Conservation (phyloP, 2,888 invertebrate genomes). For the Latrodectus elegans region DNA sequence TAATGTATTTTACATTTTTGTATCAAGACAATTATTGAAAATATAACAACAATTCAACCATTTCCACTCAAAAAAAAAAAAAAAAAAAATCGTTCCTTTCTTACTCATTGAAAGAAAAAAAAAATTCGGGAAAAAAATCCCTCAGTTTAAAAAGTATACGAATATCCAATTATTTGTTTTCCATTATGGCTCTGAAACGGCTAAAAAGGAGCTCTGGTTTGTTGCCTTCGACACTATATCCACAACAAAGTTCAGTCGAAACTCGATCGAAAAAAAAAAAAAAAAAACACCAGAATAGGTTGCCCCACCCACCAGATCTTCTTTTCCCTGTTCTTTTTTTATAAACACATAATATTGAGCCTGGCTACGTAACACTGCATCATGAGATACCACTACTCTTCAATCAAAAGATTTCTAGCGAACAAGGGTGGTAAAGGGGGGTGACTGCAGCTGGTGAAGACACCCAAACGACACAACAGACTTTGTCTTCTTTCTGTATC, state of each 20-base stretch:
- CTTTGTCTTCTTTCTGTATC: conserved; percentile 5
- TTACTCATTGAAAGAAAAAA: not conserved
- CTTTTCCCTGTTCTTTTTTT: not conserved
- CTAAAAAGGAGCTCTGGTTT: not conserved
- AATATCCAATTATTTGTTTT: conserved; percentile 5
- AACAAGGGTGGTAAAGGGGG: not conserved
- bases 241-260: not conserved
- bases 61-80: not conserved
- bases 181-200: not conserved
- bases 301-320: conserved; percentile 9
- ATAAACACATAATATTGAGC: not conserved
- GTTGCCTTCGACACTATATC: not conserved
- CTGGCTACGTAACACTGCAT: not conserved
- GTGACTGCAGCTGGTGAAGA: not conserved
- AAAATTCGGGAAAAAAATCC: not conserved
- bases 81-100: not conserved
- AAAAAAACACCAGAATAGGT: not conserved
- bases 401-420: conserved; percentile 12
- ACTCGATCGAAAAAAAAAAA: not conserved
- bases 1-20: too few species aligned
- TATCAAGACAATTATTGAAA: too few species aligned
- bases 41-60: too few species aligned
- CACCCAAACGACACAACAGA: conserved; percentile 18
- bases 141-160: not conserved
- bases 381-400: conserved; percentile 8